Evolutionary conservation across 2,113 vertebrate species (phyloP).

Genomic region (Heterocephalus glaber): DNA sequence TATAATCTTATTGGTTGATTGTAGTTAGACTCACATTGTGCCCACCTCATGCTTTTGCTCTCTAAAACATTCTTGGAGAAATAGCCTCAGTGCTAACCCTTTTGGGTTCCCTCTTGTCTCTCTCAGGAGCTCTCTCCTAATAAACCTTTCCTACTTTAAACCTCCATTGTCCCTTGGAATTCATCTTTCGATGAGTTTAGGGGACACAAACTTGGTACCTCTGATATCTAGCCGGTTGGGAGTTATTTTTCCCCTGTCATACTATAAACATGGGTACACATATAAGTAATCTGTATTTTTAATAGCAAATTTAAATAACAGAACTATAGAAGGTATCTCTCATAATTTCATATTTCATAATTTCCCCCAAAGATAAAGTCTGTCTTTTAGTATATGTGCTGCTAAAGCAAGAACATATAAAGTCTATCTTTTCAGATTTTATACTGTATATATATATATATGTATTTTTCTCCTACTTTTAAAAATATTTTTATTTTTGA

Average conservation of each 20-base stretch:
- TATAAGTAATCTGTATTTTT: not conserved
- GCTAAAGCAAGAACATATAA: no score
- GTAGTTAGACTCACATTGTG: not conserved
- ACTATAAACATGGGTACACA: not conserved
- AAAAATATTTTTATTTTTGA: not conserved
- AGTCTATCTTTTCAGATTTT: not conserved
- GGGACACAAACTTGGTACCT: not conserved
- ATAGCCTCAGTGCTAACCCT: not conserved
- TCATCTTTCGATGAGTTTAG: not conserved
- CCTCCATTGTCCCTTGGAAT: not conserved
- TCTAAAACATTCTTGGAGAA: not conserved
- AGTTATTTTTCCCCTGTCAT: not conserved
- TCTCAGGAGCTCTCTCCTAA: not conserved
- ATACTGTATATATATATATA: not conserved
- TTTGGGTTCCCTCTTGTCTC: not conserved
- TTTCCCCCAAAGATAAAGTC: not conserved
- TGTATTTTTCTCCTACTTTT: not conserved
- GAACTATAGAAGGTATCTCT: not conserved
- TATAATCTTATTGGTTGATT: no score
- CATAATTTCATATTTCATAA: not conserved
- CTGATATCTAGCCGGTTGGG: not conserved
- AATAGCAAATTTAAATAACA: conserved; percentile 28
- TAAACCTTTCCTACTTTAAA: not conserved
- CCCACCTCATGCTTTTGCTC: not conserved
- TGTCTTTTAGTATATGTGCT: no score